Conservation (phyloP, 2,888 invertebrate genomes). For the Incurvaria masculella region DNA sequence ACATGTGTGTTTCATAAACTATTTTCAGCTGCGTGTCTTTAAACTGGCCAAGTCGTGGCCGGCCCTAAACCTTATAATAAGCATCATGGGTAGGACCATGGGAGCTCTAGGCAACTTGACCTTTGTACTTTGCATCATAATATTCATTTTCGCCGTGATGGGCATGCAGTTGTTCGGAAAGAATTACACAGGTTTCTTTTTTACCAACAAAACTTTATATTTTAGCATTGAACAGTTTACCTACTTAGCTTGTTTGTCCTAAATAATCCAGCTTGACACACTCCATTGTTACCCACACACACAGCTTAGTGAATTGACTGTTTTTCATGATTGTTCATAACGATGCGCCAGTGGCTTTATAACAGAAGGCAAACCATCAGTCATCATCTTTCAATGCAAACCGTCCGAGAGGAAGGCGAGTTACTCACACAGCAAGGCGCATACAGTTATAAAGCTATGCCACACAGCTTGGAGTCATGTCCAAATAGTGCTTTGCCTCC, state of each 20-base stretch:
- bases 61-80: slow-evolving; percentile 91
- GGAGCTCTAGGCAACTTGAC: slow-evolving; percentile 94
- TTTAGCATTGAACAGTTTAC: slow-evolving; percentile 42
- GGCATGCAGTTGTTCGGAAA: slow-evolving; percentile 95
- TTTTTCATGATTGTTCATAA: slow-evolving; percentile 45
- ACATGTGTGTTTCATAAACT: slow-evolving; percentile 31
- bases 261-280: slow-evolving; percentile 52
- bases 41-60: slow-evolving; percentile 97
- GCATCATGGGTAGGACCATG: slow-evolving; percentile 93
- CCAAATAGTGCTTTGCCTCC: slow-evolving; percentile 47
- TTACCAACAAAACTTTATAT: slow-evolving; percentile 31
- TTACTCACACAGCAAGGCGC: neutral
- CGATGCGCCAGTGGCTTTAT: slow-evolving; percentile 49
- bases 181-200: slow-evolving; percentile 71
- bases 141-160: slow-evolving; percentile 97
- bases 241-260: slow-evolving; percentile 47
- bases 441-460: slow-evolving; percentile 48
- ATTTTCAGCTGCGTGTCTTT: slow-evolving; percentile 88
- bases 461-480: slow-evolving; percentile 48
- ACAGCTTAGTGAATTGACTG: slow-evolving; percentile 47
- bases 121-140: slow-evolving; percentile 93
- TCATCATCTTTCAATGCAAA: neutral
- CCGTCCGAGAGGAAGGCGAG: neutral
- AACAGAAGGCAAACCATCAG: slow-evolving; percentile 22
- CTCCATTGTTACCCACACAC: slow-evolving; percentile 38